These are phyloP conservation scores for Crotalus tigris DNA, from an alignment of 2,113 vertebrate genomes.

Conservation along the genomic window DNA sequence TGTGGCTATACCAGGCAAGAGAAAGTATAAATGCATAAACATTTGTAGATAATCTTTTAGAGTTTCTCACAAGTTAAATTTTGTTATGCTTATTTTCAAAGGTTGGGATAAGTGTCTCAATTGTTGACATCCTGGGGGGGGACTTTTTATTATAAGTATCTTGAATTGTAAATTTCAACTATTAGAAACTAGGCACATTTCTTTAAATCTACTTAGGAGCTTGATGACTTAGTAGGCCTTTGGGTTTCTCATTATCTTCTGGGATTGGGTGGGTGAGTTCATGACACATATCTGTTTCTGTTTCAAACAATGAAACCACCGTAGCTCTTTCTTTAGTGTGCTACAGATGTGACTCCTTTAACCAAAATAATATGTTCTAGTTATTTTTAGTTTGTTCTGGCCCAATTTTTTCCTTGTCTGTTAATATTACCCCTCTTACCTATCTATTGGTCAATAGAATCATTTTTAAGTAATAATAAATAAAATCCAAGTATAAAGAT, in stretches of 20 bases:
- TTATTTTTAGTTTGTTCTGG: neutral
- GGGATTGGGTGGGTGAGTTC: neutral
- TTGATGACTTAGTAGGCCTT: neutral
- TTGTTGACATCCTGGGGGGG: slow-evolving; percentile 33
- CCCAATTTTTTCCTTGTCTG: neutral
- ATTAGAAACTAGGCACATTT: slow-evolving; percentile 33
- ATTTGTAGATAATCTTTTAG: neutral
- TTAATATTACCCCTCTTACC: neutral
- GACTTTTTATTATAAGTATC: neutral
- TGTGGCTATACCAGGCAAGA: neutral
- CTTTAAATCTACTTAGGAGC: neutral
- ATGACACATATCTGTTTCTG: neutral
- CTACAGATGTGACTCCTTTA: neutral
- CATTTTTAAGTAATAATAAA: neutral
- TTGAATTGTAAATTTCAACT: slow-evolving; percentile 31
- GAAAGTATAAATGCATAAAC: neutral
- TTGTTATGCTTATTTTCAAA: slow-evolving; percentile 17
- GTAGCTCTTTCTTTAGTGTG: neutral
- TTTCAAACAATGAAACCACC: neutral
- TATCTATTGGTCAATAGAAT: neutral
- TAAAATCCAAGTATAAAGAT: neutral
- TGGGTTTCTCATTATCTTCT: neutral
- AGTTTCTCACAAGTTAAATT: slow-evolving; percentile 13
- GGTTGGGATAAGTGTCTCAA: slow-evolving; percentile 29
- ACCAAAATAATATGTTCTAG: neutral